Conservation (phyloP, 2,888 invertebrate species). For the Anorthoa munda region DNA sequence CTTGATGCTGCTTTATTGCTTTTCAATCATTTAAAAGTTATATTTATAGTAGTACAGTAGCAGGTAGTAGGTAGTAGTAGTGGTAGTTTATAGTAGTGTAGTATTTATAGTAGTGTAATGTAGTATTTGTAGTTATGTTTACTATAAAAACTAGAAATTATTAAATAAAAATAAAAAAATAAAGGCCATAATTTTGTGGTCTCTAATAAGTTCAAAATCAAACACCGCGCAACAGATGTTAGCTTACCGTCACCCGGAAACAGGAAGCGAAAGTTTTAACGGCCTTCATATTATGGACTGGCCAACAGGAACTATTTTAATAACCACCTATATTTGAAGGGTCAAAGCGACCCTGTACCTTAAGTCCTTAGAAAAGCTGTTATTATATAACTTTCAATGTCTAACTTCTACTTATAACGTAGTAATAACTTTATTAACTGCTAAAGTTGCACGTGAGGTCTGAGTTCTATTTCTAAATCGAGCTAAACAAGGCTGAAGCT, state of each 20-base stretch:
- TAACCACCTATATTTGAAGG: slow-evolving; percentile 25
- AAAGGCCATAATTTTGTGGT: neutral
- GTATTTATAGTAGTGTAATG: too few relatives aligned
- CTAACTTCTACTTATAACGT: slow-evolving; percentile 19
- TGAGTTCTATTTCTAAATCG: slow-evolving; percentile 1
- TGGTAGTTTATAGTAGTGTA: too few relatives aligned
- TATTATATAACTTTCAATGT: slow-evolving; percentile 34
- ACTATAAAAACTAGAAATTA: neutral
- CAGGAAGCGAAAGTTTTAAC: slow-evolving; percentile 39
- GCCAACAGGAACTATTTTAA: slow-evolving; percentile 44
- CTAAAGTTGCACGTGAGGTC: neutral
- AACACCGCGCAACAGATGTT: slow-evolving; percentile 15
- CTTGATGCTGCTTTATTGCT: too few relatives aligned
- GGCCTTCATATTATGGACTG: slow-evolving; percentile 8
- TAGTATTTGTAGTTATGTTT: neutral
- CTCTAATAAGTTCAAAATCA: slow-evolving; percentile 1
- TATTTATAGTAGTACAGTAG: too few relatives aligned
- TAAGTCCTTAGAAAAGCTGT: slow-evolving; percentile 4
- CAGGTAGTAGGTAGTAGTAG: too few relatives aligned
- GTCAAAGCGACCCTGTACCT: neutral
- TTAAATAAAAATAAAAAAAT: neutral
- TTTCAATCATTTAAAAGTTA: too few relatives aligned
- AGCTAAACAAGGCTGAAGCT: neutral
- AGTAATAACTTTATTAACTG: slow-evolving; percentile 11
- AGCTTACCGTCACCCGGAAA: slow-evolving; percentile 7